A percentile compares a stretch with the other conserved stretches of the same genome.
These are phyloP conservation scores for Mus spretus DNA, from an alignment of 2,797 vertebrate species.

Conservation along the genomic window DNA sequence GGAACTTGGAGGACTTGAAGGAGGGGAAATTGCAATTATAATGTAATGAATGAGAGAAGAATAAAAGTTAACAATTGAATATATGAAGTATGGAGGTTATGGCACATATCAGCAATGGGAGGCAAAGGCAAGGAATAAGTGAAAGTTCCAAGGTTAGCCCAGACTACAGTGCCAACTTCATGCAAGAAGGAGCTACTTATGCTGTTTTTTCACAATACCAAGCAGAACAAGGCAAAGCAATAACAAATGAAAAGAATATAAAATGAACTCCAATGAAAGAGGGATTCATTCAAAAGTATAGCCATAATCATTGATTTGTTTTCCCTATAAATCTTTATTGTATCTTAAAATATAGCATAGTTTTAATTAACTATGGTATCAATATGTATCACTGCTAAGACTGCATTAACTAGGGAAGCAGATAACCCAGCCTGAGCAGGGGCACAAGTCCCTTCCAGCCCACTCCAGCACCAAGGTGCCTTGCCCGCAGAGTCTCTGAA, in stretches of 20 bases:
- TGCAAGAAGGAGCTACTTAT: neutral
- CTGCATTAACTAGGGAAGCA: no score
- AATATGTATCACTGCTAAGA: neutral
- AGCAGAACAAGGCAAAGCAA: neutral
- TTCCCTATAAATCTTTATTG: neutral
- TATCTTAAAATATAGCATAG: neutral
- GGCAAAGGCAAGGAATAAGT: neutral
- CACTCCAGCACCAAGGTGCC: no score
- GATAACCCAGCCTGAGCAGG: no score
- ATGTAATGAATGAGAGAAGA: neutral
- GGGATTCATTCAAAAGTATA: neutral
- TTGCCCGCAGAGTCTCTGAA: no score
- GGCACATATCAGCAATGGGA: neutral
- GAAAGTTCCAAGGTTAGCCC: neutral
- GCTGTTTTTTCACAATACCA: neutral
- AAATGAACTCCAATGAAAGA: neutral
- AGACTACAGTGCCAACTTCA: neutral
- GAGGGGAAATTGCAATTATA: neutral
- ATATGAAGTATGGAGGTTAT: neutral
- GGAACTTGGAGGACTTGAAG: neutral
- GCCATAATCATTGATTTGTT: neutral
- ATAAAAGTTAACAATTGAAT: neutral
- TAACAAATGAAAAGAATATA: neutral
- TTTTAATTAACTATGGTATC: neutral
- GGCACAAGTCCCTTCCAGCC: no score